A percentile compares a stretch with the other conserved stretches of the same genome.
These are phyloP conservation scores for Rhyacophila brunnea DNA, from an alignment of 1,140 invertebrate species.

Conservation along the genomic window DNA sequence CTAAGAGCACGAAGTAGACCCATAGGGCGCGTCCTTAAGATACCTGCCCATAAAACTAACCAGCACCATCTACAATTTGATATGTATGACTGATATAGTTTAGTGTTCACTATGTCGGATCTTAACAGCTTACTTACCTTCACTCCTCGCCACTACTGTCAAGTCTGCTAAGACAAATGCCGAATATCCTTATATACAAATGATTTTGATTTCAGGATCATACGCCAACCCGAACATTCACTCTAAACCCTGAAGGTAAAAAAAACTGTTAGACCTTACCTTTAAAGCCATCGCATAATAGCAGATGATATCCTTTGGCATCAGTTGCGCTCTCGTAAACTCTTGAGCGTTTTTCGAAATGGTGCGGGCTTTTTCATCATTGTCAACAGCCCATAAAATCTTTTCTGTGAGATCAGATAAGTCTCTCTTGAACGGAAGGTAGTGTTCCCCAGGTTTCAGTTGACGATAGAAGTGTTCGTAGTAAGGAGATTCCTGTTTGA, in stretches of 20 bases:
- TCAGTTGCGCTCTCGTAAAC: conserved; percentile 76
- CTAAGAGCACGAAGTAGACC: too few species aligned
- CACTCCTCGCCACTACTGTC: too few species aligned
- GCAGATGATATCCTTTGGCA: conserved; percentile 86
- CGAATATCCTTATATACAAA: too few species aligned
- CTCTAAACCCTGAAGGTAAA: too few species aligned
- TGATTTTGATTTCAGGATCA: not conserved
- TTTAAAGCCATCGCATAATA: conserved; percentile 82
- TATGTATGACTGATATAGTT: too few species aligned
- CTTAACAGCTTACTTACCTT: too few species aligned
- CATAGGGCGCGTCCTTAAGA: too few species aligned
- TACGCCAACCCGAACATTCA: too few species aligned
- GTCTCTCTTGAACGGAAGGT: conserved; percentile 77
- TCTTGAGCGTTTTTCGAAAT: conserved; percentile 72
- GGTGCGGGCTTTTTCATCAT: conserved; percentile 70
- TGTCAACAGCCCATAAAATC: conserved; percentile 74
- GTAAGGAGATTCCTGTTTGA: conserved; percentile 91
- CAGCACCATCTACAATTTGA: too few species aligned
- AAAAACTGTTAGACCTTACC: conserved; percentile 55
- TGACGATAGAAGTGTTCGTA: conserved; percentile 92
- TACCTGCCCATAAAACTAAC: too few species aligned
- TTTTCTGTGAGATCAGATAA: conserved; percentile 79
- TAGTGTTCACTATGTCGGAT: too few species aligned
- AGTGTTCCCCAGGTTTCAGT: conserved; percentile 77
- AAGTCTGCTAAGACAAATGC: too few species aligned